phyloP scores from a whole-genome alignment of 2,797 vertebrate genomes.

The Pyrocephalus nanus region DNA sequence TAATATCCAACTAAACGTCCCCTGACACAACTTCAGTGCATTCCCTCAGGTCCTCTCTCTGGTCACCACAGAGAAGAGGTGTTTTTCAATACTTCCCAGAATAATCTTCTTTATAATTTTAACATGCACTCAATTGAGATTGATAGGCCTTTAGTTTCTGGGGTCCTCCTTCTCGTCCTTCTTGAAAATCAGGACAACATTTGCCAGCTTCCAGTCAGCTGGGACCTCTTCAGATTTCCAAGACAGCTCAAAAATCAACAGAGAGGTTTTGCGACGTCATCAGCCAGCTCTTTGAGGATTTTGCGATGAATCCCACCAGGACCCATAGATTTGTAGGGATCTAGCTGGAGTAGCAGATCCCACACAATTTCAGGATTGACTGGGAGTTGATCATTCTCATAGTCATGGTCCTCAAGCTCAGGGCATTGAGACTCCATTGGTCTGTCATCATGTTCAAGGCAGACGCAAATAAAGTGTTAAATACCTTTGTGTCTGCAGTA shows the following conservation, averaged over 20 bases:
- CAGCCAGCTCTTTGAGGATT: neutral
- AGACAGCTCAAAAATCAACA: neutral
- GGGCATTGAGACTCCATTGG: neutral
- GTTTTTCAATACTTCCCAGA: neutral
- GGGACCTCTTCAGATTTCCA: neutral
- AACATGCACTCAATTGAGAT: neutral
- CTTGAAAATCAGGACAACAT: neutral
- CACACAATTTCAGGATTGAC: neutral
- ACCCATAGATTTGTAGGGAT: neutral
- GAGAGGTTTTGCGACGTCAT: neutral
- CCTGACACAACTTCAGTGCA: neutral
- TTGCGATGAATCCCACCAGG: neutral
- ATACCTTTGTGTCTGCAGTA: neutral
- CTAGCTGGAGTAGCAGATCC: neutral
- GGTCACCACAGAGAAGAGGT: neutral
- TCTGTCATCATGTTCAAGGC: neutral
- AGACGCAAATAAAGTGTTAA: neutral
- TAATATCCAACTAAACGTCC: neutral
- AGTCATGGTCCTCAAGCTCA: neutral
- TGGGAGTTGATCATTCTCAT: neutral
- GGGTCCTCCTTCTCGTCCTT: neutral
- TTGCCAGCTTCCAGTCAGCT: neutral
- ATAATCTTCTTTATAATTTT: neutral
- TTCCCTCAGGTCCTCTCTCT: fast-evolving
- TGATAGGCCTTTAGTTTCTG: neutral